Base-by-base conservation (phyloP, 2,888 invertebrate genomes). In the Andrena bucephala region DNA sequence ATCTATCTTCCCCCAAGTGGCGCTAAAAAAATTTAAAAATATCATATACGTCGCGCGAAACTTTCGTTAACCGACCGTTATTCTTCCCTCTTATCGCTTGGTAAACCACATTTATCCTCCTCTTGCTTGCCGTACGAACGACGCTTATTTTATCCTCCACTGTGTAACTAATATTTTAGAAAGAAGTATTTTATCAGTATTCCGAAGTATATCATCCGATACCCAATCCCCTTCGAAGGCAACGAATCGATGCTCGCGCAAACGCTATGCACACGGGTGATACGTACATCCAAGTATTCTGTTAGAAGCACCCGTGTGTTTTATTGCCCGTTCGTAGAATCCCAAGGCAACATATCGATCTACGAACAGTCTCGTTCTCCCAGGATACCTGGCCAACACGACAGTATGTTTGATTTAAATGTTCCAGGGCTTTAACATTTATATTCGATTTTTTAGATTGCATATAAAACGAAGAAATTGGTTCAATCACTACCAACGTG, bases 171-270 rank as follows among this genome's bases (percentile, higher is more conserved):
- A 79, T 59, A 73, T 65, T 73, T 81, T 63, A 68, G 68, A 63
- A 50, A 59, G 63, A 59, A 50, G 79, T 79, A 72, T 79, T 72
- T 68, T 73, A 79, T 59, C 72, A 65, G 68, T 29, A 36, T 16
- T 29, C 6, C 24, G 20, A 8, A 48, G 65, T 59, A 54, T 29
- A 54, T 67, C 60, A 50, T 13, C 71, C 48, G 16, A 29, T 65
- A 59, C 16, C 69, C 57, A 31, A 29, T 59, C 63, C 78, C 29
- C 50, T 20, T 29, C 57, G 52, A 68, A 52, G 57, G 50, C 57
- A 81, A 73, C 68, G 33, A 63, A 72, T 69, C 79, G 67, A 60
- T 68, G 54, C 54, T 48, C 27, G 67, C 16, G 66, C 79, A 57
- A 78, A 57, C 60, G 50, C 24, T n/a, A 75, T 33, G 27, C n/a